phyloP scores from a whole-genome alignment of 2,888 invertebrate species.

The Asteroscopus sphinx region DNA sequence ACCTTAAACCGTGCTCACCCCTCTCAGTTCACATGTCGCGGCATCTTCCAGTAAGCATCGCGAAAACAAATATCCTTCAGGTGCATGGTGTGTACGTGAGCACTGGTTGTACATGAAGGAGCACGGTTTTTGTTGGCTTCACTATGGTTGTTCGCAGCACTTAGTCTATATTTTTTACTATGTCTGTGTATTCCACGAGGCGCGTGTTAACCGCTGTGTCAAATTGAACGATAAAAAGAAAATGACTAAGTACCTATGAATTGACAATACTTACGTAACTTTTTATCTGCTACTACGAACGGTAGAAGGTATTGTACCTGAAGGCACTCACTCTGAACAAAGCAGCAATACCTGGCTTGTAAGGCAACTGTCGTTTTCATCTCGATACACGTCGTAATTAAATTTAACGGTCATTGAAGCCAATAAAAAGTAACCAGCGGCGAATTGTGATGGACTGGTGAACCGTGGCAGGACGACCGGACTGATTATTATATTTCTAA shows the following conservation, averaged over 20 bases:
- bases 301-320: conserved; percentile 42
- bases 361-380: conserved; percentile 78
- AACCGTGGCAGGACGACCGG: conserved; percentile 67
- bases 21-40: too few relatives aligned
- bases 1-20: too few relatives aligned
- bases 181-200: too few relatives aligned
- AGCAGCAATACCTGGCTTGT: conserved; percentile 56
- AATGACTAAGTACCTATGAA: conserved; percentile 24
- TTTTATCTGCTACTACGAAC: conserved; percentile 30
- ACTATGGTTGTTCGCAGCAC: too few relatives aligned
- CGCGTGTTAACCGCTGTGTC: conserved; percentile 47
- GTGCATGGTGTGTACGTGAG: too few relatives aligned
- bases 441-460: conserved; percentile 72
- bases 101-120: too few relatives aligned
- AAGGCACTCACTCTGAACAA: conserved; percentile 44
- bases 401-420: conserved; percentile 84
- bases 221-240: conserved; percentile 53
- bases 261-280: conserved; percentile 39
- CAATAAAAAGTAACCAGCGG: conserved; percentile 69
- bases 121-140: too few relatives aligned
- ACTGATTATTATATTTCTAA: conserved; percentile 55
- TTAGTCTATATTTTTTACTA: too few relatives aligned
- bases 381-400: conserved; percentile 80
- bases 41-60: too few relatives aligned
- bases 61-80: too few relatives aligned